phyloP scores from a whole-genome alignment of 2,888 invertebrate species.

The Hirudinaria manillensis region DNA sequence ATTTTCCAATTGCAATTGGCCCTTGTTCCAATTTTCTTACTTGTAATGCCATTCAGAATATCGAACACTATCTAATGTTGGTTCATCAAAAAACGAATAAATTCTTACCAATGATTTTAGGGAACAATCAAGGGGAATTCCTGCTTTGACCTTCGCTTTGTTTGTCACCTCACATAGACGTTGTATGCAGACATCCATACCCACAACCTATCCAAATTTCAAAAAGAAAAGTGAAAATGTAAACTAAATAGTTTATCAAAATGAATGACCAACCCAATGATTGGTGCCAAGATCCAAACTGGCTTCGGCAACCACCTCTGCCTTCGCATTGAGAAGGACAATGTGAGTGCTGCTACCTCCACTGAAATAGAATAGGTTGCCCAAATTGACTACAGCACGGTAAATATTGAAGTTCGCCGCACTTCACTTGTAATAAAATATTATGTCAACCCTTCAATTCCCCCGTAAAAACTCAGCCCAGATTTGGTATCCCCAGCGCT shows the following conservation, averaged over 20 bases:
- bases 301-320: constrained; percentile 63
- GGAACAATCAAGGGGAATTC: constrained; percentile 60
- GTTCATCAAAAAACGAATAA: too few species aligned
- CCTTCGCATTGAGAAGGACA: constrained; percentile 69
- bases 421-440: constrained; percentile 40
- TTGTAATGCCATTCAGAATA: too few species aligned
- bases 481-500: too few species aligned
- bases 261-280: constrained; percentile 32
- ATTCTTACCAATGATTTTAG: constrained; percentile 65
- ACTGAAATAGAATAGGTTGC: constrained; percentile 56
- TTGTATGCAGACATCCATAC: constrained; percentile 70
- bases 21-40: too few species aligned
- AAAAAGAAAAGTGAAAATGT: background rate
- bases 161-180: constrained; percentile 71
- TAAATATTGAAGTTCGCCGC: too few species aligned
- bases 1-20: too few species aligned
- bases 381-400: too few species aligned
- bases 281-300: constrained; percentile 47
- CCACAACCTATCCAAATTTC: constrained; percentile 58
- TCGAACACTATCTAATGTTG: too few species aligned
- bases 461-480: constrained; percentile 17
- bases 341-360: constrained; percentile 79
- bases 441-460: constrained; percentile 23
- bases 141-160: constrained; percentile 63
- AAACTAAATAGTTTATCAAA: constrained; percentile 22